Conservation (phyloP, 1,140 invertebrate species). For the Diabrotica undecimpunctata region DNA sequence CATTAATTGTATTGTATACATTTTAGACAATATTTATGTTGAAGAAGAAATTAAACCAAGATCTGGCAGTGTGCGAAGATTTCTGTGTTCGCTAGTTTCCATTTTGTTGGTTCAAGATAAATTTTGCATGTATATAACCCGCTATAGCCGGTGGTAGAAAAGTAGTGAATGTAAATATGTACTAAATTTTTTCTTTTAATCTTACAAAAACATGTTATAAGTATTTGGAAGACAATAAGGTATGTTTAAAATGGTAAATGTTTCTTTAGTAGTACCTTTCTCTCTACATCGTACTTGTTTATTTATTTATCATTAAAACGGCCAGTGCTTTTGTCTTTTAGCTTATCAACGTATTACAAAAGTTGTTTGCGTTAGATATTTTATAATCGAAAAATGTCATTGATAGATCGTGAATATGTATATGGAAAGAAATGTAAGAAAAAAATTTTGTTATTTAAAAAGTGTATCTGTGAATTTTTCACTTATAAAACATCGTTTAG, state of each 20-base stretch:
- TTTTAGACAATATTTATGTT: too few relatives aligned
- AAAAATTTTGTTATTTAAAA: too few relatives aligned
- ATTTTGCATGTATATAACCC: conserved; percentile 22
- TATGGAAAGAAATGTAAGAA: too few relatives aligned
- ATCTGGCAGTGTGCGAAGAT: not conserved
- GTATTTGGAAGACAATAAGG: conserved; percentile 33
- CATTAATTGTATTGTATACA: too few relatives aligned
- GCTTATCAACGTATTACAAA: too few relatives aligned
- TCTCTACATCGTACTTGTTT: not conserved
- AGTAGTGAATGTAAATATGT: conserved; percentile 28
- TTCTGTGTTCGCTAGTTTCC: too few relatives aligned
- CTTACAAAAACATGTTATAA: conserved; percentile 25
- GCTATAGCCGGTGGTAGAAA: conserved; percentile 12
- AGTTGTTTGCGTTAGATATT: too few relatives aligned
- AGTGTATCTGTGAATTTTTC: too few relatives aligned
- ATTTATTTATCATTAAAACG: not conserved
- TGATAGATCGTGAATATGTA: too few relatives aligned
- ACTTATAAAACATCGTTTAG: too few relatives aligned
- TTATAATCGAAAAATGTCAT: too few relatives aligned
- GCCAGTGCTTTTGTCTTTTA: too few relatives aligned
- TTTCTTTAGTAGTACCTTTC: not conserved
- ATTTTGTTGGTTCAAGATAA: conserved; percentile 17
- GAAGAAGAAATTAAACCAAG: not conserved
- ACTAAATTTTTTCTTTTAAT: conserved; percentile 23
- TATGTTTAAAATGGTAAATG: conserved; percentile 16